These are phyloP conservation scores for Camarhynchus parvulus DNA, from an alignment of 2,113 vertebrate species.

Conservation along the genomic window DNA sequence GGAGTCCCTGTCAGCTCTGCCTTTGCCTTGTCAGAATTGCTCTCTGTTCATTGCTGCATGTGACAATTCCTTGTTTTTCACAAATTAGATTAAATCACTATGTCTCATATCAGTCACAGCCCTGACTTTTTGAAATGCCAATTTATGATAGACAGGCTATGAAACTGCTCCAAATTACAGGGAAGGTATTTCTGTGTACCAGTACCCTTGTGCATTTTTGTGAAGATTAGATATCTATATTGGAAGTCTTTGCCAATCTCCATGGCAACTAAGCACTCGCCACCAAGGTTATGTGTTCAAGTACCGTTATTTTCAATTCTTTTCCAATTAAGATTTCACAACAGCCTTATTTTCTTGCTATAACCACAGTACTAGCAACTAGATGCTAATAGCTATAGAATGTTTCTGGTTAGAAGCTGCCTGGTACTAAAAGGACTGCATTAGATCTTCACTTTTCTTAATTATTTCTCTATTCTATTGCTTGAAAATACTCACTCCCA, in stretches of 20 bases:
- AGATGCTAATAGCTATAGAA: background rate
- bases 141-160: background rate
- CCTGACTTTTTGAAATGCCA: background rate
- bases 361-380: background rate
- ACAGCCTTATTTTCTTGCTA: background rate
- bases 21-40: background rate
- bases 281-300: background rate
- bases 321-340: slow-evolving; percentile 38
- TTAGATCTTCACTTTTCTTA: background rate
- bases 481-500: background rate
- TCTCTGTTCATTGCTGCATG: background rate
- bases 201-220: background rate
- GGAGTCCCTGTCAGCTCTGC: background rate
- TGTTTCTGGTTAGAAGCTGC: background rate
- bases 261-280: slow-evolving; percentile 26
- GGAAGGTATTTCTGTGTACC: background rate
- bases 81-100: background rate
- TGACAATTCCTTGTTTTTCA: slow-evolving; percentile 3
- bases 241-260: slow-evolving; percentile 38
- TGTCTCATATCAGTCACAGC: background rate
- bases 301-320: slow-evolving; percentile 11
- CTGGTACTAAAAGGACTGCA: background rate
- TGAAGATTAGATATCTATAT: background rate
- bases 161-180: slow-evolving; percentile 15
- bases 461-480: background rate